phyloP scores from a whole-genome alignment of 2,888 invertebrate genomes.

The Limnephilus lunatus region DNA sequence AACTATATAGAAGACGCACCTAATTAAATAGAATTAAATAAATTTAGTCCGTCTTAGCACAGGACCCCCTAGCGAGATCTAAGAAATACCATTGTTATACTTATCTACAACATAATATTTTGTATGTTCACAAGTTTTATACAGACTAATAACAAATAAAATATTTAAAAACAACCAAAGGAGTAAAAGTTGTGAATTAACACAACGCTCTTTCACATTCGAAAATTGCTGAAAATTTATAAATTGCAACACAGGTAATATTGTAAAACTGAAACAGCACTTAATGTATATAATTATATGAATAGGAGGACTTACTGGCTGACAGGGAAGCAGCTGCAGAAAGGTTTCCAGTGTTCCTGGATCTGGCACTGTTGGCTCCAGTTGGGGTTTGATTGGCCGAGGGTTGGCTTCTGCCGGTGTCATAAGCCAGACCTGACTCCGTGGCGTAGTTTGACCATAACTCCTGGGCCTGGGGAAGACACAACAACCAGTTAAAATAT shows the following conservation, averaged over 20 bases:
- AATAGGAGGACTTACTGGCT: constrained; percentile 74
- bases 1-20: too few species aligned
- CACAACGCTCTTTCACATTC: neutral
- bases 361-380: constrained; percentile 67
- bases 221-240: neutral
- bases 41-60: too few species aligned
- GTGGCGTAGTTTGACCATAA: constrained; percentile 57
- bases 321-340: constrained; percentile 74
- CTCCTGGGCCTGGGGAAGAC: constrained; percentile 47
- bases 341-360: constrained; percentile 67
- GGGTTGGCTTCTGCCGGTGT: constrained; percentile 41
- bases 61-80: too few species aligned
- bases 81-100: too few species aligned
- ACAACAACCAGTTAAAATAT: neutral
- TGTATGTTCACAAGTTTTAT: too few species aligned
- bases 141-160: too few species aligned
- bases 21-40: too few species aligned
- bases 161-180: neutral
- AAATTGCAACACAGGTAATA: neutral
- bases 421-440: constrained; percentile 56
- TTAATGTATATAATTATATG: neutral
- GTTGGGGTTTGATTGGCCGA: constrained; percentile 37
- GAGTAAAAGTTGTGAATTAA: neutral
- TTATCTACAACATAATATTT: too few species aligned
- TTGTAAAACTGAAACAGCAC: neutral